Conservation (phyloP, 2,113 vertebrate species). For the Macquaria ambigua region DNA sequence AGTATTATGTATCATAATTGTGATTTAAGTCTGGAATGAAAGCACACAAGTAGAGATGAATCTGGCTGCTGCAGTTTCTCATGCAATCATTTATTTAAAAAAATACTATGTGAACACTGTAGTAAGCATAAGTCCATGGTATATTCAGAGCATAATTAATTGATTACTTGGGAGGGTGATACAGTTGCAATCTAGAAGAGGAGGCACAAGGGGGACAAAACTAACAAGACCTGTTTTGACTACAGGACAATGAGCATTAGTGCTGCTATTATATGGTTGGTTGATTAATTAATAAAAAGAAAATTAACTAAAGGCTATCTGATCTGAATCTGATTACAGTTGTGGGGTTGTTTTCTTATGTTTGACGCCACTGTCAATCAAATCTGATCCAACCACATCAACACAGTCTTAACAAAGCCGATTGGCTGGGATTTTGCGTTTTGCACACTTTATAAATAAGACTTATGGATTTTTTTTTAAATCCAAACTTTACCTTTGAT, state of each 20-base stretch:
- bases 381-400: neutral
- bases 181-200: conserved; percentile 1
- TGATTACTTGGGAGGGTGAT: conserved; percentile 11
- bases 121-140: neutral
- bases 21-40: conserved; percentile 77
- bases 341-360: neutral
- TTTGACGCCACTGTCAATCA: neutral
- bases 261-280: neutral
- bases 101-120: conserved; percentile 17
- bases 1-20: conserved; percentile 79
- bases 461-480: too few species aligned
- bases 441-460: neutral
- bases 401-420: neutral
- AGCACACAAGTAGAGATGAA: conserved; percentile 60
- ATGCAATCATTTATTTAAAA: conserved; percentile 47
- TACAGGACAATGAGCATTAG: neutral
- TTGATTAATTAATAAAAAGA: neutral
- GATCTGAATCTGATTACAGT: neutral
- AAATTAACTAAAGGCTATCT: neutral
- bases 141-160: conserved; percentile 16
- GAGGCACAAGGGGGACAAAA: neutral
- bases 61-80: conserved; percentile 54
- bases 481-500: neutral
- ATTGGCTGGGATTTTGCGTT: neutral
- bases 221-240: neutral